Percentiles rank a stretch among this genome's conserved stretches.
These are phyloP conservation scores for Chauna torquata DNA, from an alignment of 2,113 vertebrate genomes.

Conservation along the genomic window DNA sequence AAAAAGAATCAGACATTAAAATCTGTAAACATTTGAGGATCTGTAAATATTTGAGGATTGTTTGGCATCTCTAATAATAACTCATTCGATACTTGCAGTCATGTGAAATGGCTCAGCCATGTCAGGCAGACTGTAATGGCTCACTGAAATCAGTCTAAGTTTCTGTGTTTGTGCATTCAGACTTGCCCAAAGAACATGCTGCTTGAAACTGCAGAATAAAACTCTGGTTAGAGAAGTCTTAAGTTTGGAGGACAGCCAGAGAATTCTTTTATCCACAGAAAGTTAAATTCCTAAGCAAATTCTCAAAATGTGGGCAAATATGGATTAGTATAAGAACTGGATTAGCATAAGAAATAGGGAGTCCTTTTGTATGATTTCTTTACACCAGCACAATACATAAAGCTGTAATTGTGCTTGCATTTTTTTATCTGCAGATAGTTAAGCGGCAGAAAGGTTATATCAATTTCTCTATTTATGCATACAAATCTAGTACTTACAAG, in stretches of 20 bases:
- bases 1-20: constrained; percentile 33
- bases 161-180: neutral
- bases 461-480: constrained; percentile 14
- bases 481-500: neutral
- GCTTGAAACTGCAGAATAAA: neutral
- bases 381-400: constrained; percentile 1
- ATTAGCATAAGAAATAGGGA: constrained; percentile 23
- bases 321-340: neutral
- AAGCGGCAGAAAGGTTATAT: constrained; percentile 47
- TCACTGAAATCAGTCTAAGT: neutral
- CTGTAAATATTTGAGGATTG: neutral
- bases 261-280: constrained; percentile 17
- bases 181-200: neutral
- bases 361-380: neutral
- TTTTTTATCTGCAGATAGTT: neutral
- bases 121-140: neutral
- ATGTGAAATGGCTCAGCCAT: constrained; percentile 45
- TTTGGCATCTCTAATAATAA: neutral
- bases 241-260: constrained; percentile 6
- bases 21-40: constrained; percentile 16
- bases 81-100: neutral
- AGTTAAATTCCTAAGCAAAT: constrained; percentile 15
- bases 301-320: constrained; percentile 12
- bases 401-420: neutral
- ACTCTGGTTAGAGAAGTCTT: neutral